A percentile compares a stretch with the other conserved stretches of the same genome.
Conservation (phyloP, 2,888 invertebrate species). For the Plutella xylostella region DNA sequence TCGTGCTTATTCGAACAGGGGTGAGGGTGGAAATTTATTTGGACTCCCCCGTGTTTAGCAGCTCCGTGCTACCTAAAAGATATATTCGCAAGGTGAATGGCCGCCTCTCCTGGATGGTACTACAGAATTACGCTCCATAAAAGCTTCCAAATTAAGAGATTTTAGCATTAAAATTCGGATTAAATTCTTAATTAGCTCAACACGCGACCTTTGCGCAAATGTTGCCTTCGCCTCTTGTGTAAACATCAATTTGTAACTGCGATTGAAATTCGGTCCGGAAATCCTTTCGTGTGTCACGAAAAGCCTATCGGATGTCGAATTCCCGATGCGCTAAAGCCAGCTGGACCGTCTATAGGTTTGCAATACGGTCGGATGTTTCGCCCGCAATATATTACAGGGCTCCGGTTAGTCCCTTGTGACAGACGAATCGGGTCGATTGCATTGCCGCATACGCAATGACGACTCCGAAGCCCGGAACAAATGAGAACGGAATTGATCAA, state of each 20-base stretch:
- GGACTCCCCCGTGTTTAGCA: constrained; percentile 46
- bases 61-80: constrained; percentile 37
- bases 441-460: constrained; percentile 41
- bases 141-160: background rate
- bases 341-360: constrained; percentile 12
- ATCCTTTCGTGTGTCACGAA: constrained; percentile 25
- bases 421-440: constrained; percentile 32
- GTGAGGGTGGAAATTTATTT: constrained; percentile 60
- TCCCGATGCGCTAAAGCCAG: constrained; percentile 21
- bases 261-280: background rate
- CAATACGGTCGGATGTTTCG: constrained; percentile 30
- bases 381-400: constrained; percentile 36
- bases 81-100: constrained; percentile 61
- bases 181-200: constrained; percentile 2
- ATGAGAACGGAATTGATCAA: constrained; percentile 27
- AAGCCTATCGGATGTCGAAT: constrained; percentile 22
- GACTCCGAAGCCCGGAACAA: constrained; percentile 21
- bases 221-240: background rate
- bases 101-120: constrained; percentile 31
- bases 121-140: background rate
- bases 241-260: background rate
- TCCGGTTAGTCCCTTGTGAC: constrained; percentile 29
- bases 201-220: background rate
- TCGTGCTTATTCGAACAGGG: constrained; percentile 45
- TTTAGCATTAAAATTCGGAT: constrained; percentile 3